Conservation (phyloP, 2,888 invertebrate genomes). For the Cactoblastis cactorum region DNA sequence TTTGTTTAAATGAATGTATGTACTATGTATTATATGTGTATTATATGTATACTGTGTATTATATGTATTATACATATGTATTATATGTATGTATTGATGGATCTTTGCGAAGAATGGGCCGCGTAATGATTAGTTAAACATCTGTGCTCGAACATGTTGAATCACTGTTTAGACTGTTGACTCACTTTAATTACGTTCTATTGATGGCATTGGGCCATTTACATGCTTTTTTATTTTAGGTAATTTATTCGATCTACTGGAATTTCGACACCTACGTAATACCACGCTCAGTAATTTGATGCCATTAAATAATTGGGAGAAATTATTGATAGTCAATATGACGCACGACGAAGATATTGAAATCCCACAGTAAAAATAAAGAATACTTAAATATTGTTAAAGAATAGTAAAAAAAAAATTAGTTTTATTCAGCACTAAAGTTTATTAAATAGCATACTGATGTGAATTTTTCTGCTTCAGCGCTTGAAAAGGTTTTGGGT, state of each 20-base stretch:
- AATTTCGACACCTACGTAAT: background rate
- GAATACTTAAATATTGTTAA: too few species aligned
- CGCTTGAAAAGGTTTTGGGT: too few species aligned
- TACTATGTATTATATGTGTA: constrained; percentile 37
- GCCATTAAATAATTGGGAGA: too few species aligned
- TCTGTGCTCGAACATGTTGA: constrained; percentile 52
- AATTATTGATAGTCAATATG: too few species aligned
- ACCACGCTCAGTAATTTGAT: background rate
- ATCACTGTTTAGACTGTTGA: constrained; percentile 48
- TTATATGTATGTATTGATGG: background rate
- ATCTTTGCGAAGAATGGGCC: constrained; percentile 10
- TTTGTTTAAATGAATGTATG: constrained; percentile 36
- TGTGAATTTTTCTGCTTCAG: too few species aligned
- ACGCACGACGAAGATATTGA: too few species aligned
- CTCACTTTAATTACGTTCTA: constrained; percentile 36
- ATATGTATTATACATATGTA: constrained; percentile 37
- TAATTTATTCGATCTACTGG: background rate
- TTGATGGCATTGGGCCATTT: constrained; percentile 4
- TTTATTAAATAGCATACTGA: too few species aligned
- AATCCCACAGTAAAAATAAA: too few species aligned
- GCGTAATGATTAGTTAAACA: constrained; percentile 37
- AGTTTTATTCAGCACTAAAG: too few species aligned
- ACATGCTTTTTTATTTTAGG: background rate
- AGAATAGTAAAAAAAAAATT: too few species aligned
- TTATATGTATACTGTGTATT: constrained; percentile 16